Percentiles rank a stretch among this genome's conserved stretches.
phyloP scores from a whole-genome alignment of 2,797 vertebrate genomes.

The Sebastes reedi region DNA sequence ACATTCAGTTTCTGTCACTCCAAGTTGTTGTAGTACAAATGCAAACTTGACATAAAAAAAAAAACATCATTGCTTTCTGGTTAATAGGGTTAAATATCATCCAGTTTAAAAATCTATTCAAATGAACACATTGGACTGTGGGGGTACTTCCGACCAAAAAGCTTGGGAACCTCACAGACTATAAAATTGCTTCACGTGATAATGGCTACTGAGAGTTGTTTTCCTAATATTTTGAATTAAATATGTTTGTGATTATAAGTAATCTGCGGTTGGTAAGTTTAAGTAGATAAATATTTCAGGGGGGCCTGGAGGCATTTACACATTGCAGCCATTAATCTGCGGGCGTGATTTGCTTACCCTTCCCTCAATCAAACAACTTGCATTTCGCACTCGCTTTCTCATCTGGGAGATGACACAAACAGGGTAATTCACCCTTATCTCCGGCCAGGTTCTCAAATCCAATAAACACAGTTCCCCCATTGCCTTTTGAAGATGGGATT shows the following conservation, averaged over 20 bases:
- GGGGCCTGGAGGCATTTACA: constrained; percentile 45
- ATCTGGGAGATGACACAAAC: constrained; percentile 52
- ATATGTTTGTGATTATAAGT: constrained; percentile 14
- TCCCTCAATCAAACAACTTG: constrained; percentile 40
- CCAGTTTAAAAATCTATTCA: neutral
- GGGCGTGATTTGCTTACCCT: constrained; percentile 28
- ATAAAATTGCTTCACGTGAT: neutral
- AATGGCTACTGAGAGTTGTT: neutral
- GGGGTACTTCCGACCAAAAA: neutral
- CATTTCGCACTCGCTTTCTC: constrained; percentile 47
- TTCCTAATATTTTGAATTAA: constrained; percentile 1
- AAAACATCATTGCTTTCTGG: no score
- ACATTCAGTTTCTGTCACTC: no score
- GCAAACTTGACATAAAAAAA: no score
- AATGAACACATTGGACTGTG: neutral
- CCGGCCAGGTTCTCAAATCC: constrained; percentile 60
- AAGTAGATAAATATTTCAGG: constrained; percentile 49
- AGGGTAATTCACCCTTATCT: constrained; percentile 69
- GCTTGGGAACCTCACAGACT: neutral
- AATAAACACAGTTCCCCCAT: constrained; percentile 65
- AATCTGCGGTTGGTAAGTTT: constrained; percentile 13
- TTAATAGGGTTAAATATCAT: no score
- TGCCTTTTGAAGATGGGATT: constrained; percentile 66
- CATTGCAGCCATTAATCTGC: constrained; percentile 33
- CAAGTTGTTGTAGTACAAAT: no score